These are phyloP conservation scores for Caenorhabditis auriculariae DNA, from an alignment of 2,888 invertebrate species.

Conservation along the genomic window DNA sequence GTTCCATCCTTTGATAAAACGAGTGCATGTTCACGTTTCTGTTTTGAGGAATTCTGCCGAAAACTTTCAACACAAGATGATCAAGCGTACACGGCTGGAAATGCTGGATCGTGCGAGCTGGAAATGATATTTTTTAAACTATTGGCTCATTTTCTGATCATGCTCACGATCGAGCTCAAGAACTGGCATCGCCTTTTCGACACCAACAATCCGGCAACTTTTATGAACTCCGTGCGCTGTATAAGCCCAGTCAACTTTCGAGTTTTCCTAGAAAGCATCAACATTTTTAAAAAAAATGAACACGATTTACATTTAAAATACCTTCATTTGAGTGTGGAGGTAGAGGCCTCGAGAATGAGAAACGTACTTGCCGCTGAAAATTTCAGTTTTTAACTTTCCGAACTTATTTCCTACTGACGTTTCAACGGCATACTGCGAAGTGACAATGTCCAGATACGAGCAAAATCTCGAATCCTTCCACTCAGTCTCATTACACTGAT, in stretches of 20 bases:
- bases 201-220: slow-evolving; percentile 24
- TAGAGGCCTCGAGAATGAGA: slow-evolving; percentile 25
- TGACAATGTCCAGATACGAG: slow-evolving; percentile 26
- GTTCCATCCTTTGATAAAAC: slow-evolving; percentile 4
- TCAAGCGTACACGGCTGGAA: slow-evolving; percentile 11
- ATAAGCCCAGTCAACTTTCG: slow-evolving; percentile 16
- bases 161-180: slow-evolving; percentile 24
- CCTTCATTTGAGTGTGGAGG: slow-evolving; percentile 9
- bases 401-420: slow-evolving; percentile 5
- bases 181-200: slow-evolving; percentile 11
- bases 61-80: slow-evolving; percentile 6
- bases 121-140: background rate
- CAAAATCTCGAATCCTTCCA: slow-evolving; percentile 26
- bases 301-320: background rate
- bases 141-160: background rate
- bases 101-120: slow-evolving; percentile 27
- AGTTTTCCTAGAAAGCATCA: slow-evolving; percentile 3
- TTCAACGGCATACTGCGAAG: slow-evolving; percentile 21
- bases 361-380: slow-evolving; percentile 22
- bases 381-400: background rate
- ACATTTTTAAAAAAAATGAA: no score
- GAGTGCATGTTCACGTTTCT: background rate
- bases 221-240: slow-evolving; percentile 26
- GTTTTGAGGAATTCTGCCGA: background rate
- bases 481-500: no score